phyloP scores from a whole-genome alignment of 2,797 vertebrate genomes.

The Margarornis squamiger region DNA sequence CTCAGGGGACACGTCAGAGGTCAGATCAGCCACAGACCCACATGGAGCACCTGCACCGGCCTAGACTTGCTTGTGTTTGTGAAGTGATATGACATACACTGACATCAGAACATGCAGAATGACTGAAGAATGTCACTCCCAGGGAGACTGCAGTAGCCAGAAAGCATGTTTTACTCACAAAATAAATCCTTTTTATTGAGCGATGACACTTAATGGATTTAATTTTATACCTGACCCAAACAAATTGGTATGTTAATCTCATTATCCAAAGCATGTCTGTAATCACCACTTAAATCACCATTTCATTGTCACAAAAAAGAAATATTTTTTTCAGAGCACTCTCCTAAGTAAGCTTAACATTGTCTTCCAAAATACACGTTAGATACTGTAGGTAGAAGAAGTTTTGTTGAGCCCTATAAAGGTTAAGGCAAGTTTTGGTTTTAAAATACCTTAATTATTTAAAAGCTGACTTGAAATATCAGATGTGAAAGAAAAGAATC shows the following conservation, averaged over 20 bases:
- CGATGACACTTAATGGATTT: not conserved
- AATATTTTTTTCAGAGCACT: not conserved
- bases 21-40: not conserved
- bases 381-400: not conserved
- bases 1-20: fast-evolving
- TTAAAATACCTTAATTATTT: not conserved
- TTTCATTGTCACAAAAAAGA: not conserved
- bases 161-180: not conserved
- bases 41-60: fast-evolving
- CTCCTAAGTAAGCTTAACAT: not conserved
- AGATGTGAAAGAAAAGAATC: not conserved
- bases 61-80: fast-evolving
- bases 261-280: not conserved
- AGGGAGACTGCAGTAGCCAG: not conserved
- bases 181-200: not conserved
- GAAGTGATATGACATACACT: fast-evolving
- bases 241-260: not conserved
- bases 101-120: not conserved
- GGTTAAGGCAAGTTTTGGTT: not conserved
- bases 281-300: not conserved
- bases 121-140: not conserved
- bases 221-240: not conserved
- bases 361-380: not conserved
- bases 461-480: not conserved
- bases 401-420: not conserved